Evolutionary conservation across 2,113 vertebrate species (phyloP), one percentile per base, ranked within the genome.

Genomic region (Trematocara variabile): DNA sequence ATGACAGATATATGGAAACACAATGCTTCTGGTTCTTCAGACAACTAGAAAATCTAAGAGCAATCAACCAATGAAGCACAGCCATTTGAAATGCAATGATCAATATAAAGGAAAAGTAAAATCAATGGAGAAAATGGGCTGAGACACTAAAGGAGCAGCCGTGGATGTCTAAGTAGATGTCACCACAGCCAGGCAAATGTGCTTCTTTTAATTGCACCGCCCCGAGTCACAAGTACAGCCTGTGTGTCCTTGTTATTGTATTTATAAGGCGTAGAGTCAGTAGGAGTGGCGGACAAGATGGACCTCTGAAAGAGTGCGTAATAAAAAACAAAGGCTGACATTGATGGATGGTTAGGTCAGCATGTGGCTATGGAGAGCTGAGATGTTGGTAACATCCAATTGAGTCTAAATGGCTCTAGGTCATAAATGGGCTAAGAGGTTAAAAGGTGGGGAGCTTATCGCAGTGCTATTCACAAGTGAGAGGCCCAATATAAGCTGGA

Each of bases 321-420:
- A 93, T 92, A 94, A 91, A 93, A 94, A 88, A 91, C 82, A 93
- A 89, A 90, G 91, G 89, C 89, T 5, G 90, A 93, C 85, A 91
- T 55, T 95, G 93, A 95, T 94, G 88, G 93, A 95, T 95, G 90
- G 85, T 80, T 41, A 30, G 94, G 95, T 95, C 94, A 95, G 68
- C 10, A 3, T 68, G 79, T 87, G 90, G 94, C 91, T 91, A 81
- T 80, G 80, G 85, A 93, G 81, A 91, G 90, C 89, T 84, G 92
- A 93, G 88, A 88, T 93, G 92, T 89, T 95, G 94, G 92, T 94
- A 94, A 94, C 92, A 94, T 94, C 91, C 91, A 96, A 95, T 96
- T 92, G 92, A 94, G 94, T 94, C 87, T 90, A 94, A 94, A 95
- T 94, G 95, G 90, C 92, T 88, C 78, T 85, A 78, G 93, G 92